phyloP scores from a whole-genome alignment of 35 echinoderm and acorn worm genomes.

The Apostichopus californicus region DNA sequence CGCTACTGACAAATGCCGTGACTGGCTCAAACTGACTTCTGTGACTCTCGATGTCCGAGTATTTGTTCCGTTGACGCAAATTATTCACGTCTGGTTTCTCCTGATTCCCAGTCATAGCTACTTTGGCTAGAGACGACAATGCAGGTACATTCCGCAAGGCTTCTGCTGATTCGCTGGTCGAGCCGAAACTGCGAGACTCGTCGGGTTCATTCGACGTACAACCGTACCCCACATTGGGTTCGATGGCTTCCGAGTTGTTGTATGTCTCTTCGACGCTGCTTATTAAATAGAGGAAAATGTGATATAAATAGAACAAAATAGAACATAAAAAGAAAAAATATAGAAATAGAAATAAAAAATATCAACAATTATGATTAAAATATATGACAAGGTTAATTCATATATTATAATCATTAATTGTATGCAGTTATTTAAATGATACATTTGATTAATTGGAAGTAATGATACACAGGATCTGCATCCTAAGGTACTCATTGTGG shows the following conservation, averaged over 20 bases:
- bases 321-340: too few species aligned
- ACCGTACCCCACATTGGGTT: neutral
- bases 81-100: neutral
- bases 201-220: neutral
- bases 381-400: too few species aligned
- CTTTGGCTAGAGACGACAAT: neutral
- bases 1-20: conserved; percentile 64
- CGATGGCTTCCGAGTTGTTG: neutral
- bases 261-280: too few species aligned
- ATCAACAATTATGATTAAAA: too few species aligned
- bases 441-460: too few species aligned
- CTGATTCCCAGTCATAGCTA: neutral
- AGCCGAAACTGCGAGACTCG: neutral
- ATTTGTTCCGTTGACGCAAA: neutral
- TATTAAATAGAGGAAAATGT: too few species aligned
- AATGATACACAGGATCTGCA: too few species aligned
- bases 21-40: conserved; percentile 42
- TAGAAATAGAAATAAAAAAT: too few species aligned
- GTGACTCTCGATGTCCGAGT: neutral
- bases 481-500: too few species aligned
- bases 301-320: too few species aligned
- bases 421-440: too few species aligned
- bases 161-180: neutral
- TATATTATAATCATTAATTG: too few species aligned
- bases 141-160: neutral